phyloP scores from a whole-genome alignment of 1,140 invertebrate genomes.

The Procambarus virginalis region DNA sequence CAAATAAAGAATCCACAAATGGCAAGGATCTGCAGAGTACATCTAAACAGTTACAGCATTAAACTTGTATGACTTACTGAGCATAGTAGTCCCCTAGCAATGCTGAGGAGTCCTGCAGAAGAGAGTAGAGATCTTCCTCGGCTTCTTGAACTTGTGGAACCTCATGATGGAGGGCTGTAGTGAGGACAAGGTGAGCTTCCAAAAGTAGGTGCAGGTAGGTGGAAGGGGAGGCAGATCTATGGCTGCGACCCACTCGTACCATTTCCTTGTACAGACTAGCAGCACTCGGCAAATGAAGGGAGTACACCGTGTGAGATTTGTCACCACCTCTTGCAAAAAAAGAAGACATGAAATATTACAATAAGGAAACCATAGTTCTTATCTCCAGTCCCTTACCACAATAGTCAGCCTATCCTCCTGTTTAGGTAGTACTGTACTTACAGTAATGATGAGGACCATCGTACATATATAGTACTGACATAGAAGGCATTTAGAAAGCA shows the following conservation, averaged over 20 bases:
- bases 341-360: background rate
- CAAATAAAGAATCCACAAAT: too few species aligned
- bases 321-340: slow-evolving; percentile 32
- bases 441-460: too few species aligned
- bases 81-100: slow-evolving; percentile 81
- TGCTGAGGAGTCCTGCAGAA: slow-evolving; percentile 79
- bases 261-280: slow-evolving; percentile 72
- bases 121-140: slow-evolving; percentile 75
- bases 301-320: slow-evolving; percentile 70
- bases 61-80: slow-evolving; percentile 74
- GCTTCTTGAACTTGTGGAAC: slow-evolving; percentile 71
- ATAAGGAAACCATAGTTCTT: too few species aligned
- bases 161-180: slow-evolving; percentile 72
- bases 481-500: too few species aligned
- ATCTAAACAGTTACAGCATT: too few species aligned
- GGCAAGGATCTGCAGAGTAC: too few species aligned
- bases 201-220: slow-evolving; percentile 81
- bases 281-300: slow-evolving; percentile 72
- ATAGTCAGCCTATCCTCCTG: too few species aligned
- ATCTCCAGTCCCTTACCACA: too few species aligned
- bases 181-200: slow-evolving; percentile 81
- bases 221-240: slow-evolving; percentile 73
- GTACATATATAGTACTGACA: too few species aligned
- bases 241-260: slow-evolving; percentile 64
- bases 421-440: too few species aligned